Evolutionary conservation across 2,797 vertebrate genomes (phyloP).

Genomic region (Cichlasoma orientale): DNA sequence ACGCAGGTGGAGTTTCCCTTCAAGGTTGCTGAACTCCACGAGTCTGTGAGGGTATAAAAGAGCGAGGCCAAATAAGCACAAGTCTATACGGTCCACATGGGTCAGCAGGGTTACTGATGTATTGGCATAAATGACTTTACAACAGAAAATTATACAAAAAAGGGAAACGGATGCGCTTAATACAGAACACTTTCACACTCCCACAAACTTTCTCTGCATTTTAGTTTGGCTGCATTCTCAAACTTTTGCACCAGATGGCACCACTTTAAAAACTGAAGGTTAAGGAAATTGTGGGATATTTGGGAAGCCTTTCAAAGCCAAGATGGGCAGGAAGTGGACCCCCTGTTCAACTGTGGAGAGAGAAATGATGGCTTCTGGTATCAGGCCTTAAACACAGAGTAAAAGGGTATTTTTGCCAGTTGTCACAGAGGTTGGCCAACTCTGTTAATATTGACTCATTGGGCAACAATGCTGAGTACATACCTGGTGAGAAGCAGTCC

Average conservation of each 20-base stretch:
- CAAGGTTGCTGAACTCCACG: constrained; percentile 68
- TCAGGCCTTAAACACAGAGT: not conserved
- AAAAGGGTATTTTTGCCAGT: not conserved
- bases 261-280: rapidly evolving
- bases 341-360: not conserved
- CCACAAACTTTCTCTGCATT: not conserved
- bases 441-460: not conserved
- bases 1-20: too few species aligned
- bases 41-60: not conserved
- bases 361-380: not conserved
- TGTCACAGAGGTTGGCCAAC: not conserved
- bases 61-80: not conserved
- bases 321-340: not conserved
- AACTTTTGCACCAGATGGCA: constrained; percentile 34
- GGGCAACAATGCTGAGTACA: constrained; percentile 32
- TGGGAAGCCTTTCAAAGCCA: not conserved
- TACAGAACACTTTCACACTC: not conserved
- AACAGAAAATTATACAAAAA: not conserved
- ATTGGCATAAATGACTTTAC: not conserved
- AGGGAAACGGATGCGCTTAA: not conserved
- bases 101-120: not conserved
- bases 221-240: not conserved
- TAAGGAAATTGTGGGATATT: constrained; percentile 19
- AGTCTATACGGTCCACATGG: not conserved
- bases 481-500: too few species aligned